A percentile compares a stretch with the other conserved stretches of the same genome.
Evolutionary conservation across 2,113 vertebrate species (phyloP).

Genomic region (Egretta garzetta): DNA sequence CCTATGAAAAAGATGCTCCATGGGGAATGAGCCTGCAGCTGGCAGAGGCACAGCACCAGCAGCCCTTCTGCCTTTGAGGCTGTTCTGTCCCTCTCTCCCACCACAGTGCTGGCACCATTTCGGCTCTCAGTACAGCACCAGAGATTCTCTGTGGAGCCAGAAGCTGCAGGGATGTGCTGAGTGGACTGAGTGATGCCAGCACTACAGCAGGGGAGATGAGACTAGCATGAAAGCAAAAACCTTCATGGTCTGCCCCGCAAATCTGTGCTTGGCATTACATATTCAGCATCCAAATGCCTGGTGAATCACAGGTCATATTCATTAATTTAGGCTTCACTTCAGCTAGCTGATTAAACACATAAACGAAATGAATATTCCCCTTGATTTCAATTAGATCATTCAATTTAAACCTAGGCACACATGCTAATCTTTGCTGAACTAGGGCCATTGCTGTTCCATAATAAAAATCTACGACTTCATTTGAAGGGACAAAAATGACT

Average conservation of each 20-base stretch:
- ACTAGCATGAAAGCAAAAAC: constrained; percentile 8
- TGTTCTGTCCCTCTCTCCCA: background rate
- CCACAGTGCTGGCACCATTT: background rate
- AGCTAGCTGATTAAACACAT: constrained; percentile 54
- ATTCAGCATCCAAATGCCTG: constrained; percentile 4
- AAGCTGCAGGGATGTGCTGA: background rate
- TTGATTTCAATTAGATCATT: constrained; percentile 53
- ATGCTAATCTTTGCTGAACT: constrained; percentile 15
- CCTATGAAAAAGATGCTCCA: too few relatives aligned
- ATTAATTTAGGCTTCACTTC: constrained; percentile 53
- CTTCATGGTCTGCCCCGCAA: background rate
- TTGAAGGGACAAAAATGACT: background rate
- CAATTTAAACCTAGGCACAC: constrained; percentile 37
- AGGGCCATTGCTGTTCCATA: background rate
- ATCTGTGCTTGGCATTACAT: constrained; percentile 5
- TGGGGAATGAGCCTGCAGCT: background rate
- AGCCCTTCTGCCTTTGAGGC: background rate
- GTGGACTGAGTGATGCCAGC: background rate
- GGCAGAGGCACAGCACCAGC: background rate
- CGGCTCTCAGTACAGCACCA: background rate
- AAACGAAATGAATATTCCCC: constrained; percentile 48
- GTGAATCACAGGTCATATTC: constrained; percentile 42
- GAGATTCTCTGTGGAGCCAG: background rate
- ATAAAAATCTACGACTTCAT: background rate
- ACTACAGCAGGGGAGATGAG: background rate